Base-by-base conservation (phyloP, 1,140 invertebrate genomes). In the Berghia stephanieae region DNA sequence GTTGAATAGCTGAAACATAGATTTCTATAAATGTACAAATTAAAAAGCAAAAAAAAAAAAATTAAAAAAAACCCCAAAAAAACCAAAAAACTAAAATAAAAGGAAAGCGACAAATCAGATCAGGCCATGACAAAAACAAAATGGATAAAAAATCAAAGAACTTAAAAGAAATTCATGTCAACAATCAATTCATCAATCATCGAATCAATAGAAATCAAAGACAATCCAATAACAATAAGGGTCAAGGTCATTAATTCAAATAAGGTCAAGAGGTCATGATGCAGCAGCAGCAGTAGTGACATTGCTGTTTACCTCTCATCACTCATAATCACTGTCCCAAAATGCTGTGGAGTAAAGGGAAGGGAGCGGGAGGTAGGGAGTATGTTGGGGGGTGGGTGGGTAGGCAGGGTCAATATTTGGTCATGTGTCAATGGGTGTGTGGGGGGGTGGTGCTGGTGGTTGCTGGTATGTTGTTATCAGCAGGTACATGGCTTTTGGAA, bases 291-390 rank as follows among this genome's bases (percentile, higher is more conserved):
- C n/a, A n/a, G n/a, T n/a, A n/a, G n/a, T n/a, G n/a, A n/a, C n/a
- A n/a, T n/a, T n/a, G n/a, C n/a, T n/a, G n/a, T n/a, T n/a, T n/a
- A n/a, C n/a, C n/a, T n/a, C n/a, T n/a, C n/a, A n/a, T n/a, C n/a
- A n/a, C 84, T 85, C 83, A 75, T 79, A 81, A 80, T 85, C 82
- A 83, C 84, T 85, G 81, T 85, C 82, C 81, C 84, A 81, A 83
- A 83, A 82, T 70, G 81, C 82, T 83, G 83, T 80, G 63, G 76
- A 71, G 60, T 68, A 52, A 72, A 31, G 55, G 46, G 31, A 34
- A 27, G 44, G 38, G n/a, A 24, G 21, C 18, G 21, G 46, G 36
- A 43, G 31, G 40, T 55, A 13, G n/a, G 43, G 40, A 69, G 55
- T 55, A 21, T 63, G 38, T 34, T 46, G 55, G 24, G 46, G 43